Percentiles rank a stretch among this genome's conserved stretches.
Conservation (phyloP, 1,140 invertebrate species). For the Drosophila arizonae region DNA sequence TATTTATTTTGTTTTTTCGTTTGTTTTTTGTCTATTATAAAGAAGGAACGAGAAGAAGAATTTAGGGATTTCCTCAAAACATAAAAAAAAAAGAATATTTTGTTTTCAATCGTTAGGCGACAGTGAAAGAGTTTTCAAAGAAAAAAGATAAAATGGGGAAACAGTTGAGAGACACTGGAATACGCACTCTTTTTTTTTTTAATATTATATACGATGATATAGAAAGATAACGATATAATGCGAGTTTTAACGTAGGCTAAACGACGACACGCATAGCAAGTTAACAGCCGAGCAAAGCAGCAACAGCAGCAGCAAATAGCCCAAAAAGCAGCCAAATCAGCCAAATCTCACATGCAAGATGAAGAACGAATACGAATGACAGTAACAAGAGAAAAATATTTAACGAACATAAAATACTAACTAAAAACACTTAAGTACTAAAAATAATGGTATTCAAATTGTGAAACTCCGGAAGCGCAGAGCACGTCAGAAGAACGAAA, state of each 20-base stretch:
- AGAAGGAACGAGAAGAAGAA: conserved; percentile 13
- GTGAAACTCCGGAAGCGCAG: not conserved
- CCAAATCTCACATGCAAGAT: conserved; percentile 23
- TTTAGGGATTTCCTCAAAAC: conserved; percentile 53
- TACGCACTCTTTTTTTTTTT: conserved; percentile 27
- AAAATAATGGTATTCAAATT: conserved; percentile 5
- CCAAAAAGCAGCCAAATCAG: conserved; percentile 15
- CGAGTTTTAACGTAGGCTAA: conserved; percentile 50
- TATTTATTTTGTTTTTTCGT: conserved; percentile 46
- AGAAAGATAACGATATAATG: conserved; percentile 65
- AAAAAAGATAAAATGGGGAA: conserved; percentile 3
- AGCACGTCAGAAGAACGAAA: conserved; percentile 2
- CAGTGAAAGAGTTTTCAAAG: conserved; percentile 27
- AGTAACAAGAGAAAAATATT: conserved; percentile 3
- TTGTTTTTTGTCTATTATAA: conserved; percentile 54
- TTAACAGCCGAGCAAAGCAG: conserved; percentile 10
- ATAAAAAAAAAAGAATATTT: conserved; percentile 36
- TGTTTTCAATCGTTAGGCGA: conserved; percentile 69
- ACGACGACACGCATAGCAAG: conserved; percentile 28
- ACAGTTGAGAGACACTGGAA: conserved; percentile 24
- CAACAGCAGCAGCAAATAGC: not conserved
- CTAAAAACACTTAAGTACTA: not conserved
- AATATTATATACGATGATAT: conserved; percentile 33
- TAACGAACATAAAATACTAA: conserved; percentile 16
- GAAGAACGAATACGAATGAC: not conserved